These are phyloP conservation scores for Muscicapa striata DNA, from an alignment of 2,797 vertebrate genomes.

Conservation along the genomic window DNA sequence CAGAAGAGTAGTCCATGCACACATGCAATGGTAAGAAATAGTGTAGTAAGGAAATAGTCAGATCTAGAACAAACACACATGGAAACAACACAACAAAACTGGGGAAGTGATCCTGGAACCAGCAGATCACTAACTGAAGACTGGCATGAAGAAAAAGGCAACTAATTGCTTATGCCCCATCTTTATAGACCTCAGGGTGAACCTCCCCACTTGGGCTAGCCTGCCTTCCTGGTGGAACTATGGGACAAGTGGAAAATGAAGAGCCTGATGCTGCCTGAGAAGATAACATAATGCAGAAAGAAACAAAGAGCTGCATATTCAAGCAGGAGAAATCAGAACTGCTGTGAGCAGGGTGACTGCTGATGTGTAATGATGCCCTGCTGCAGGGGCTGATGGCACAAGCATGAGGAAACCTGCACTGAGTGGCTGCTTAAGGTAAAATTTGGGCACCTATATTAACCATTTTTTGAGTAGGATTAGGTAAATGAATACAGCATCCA, in stretches of 20 bases:
- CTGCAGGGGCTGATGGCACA: not conserved
- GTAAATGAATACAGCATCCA: not conserved
- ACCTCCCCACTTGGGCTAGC: not conserved
- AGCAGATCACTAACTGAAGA: not conserved
- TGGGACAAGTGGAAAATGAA: accelerated
- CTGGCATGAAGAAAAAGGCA: not conserved
- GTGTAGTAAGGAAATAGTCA: not conserved
- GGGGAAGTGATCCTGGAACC: not conserved
- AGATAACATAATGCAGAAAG: not conserved
- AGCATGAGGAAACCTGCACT: not conserved
- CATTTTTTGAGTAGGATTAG: not conserved
- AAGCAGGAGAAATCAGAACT: not conserved
- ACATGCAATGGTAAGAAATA: not conserved
- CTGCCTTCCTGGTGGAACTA: not conserved
- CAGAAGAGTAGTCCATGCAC: not conserved
- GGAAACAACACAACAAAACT: not conserved
- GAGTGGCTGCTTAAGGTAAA: not conserved
- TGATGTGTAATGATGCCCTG: not conserved
- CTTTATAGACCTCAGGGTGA: not conserved
- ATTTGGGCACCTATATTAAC: not conserved
- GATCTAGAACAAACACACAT: not conserved
- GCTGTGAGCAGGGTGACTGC: not conserved
- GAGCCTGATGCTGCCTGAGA: not conserved
- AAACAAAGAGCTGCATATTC: not conserved
- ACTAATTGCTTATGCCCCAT: not conserved